A percentile compares a stretch with the other conserved stretches of the same genome.
Evolutionary conservation across 2,797 vertebrate species (phyloP).

Genomic region (Pseudochaenichthys georgianus): DNA sequence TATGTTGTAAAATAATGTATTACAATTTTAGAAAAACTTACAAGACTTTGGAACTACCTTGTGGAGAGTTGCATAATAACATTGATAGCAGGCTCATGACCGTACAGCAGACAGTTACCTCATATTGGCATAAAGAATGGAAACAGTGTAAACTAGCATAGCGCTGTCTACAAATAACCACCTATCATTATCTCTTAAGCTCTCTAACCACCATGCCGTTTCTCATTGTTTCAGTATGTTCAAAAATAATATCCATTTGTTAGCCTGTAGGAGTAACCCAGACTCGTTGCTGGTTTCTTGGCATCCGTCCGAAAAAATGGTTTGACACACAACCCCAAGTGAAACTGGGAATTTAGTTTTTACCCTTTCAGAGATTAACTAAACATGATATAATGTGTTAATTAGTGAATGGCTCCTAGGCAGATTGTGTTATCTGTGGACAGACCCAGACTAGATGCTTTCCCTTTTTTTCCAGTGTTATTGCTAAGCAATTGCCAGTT

Average conservation of each 20-base stretch:
- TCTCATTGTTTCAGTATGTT: background rate
- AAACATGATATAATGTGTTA: background rate
- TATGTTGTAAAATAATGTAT: background rate
- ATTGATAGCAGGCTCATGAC: background rate
- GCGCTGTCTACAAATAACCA: background rate
- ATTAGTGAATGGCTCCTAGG: background rate
- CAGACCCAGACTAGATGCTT: background rate
- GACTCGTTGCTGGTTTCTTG: constrained; percentile 2
- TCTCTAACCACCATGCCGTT: background rate
- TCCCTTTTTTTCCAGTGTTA: background rate
- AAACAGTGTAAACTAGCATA: background rate
- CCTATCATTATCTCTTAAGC: background rate
- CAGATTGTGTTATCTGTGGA: background rate
- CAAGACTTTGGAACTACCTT: background rate
- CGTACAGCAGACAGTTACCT: background rate
- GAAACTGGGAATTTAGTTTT: constrained; percentile 4
- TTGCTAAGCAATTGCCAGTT: background rate
- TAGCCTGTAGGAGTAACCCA: background rate
- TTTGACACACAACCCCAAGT: background rate
- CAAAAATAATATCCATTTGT: constrained; percentile 7
- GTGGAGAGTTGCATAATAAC: background rate
- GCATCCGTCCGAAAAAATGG: background rate
- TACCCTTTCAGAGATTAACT: background rate
- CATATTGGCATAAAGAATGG: background rate
- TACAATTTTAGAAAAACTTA: background rate